A percentile compares a stretch with the other conserved stretches of the same genome.
phyloP scores from a whole-genome alignment of 2,888 invertebrate genomes.

The Petrophora chlorosata region DNA sequence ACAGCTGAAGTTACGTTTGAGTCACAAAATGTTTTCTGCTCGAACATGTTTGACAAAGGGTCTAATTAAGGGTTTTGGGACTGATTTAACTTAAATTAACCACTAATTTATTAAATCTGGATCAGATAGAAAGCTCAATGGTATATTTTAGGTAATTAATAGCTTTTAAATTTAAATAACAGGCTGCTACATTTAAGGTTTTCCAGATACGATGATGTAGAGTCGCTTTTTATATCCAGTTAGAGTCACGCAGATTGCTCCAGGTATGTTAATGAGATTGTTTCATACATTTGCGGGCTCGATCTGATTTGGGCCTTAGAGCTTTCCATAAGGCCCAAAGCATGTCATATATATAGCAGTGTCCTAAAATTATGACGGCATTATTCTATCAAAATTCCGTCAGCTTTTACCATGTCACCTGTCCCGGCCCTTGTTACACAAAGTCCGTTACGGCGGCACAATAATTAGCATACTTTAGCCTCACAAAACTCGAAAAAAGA shows the following conservation, averaged over 20 bases:
- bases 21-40: constrained; percentile 19
- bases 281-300: too few species aligned
- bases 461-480: constrained; percentile 71
- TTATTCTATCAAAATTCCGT: constrained; percentile 63
- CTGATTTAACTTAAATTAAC: background rate
- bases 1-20: constrained; percentile 23
- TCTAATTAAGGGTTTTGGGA: constrained; percentile 6
- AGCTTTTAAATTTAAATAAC: too few species aligned
- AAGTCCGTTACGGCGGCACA: constrained; percentile 53
- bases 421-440: constrained; percentile 49
- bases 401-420: constrained; percentile 69
- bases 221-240: too few species aligned
- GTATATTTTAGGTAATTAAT: background rate
- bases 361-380: constrained; percentile 46
- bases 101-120: constrained; percentile 9
- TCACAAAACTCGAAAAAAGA: constrained; percentile 72
- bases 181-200: too few species aligned
- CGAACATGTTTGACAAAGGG: constrained; percentile 15
- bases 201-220: too few species aligned
- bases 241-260: too few species aligned
- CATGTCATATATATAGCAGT: background rate
- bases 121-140: constrained; percentile 11
- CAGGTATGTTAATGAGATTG: too few species aligned
- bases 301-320: too few species aligned
- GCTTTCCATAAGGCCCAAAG: too few species aligned